Evolutionary conservation across 2,888 invertebrate genomes (phyloP).

Genomic region (Hedychridium roseum): DNA sequence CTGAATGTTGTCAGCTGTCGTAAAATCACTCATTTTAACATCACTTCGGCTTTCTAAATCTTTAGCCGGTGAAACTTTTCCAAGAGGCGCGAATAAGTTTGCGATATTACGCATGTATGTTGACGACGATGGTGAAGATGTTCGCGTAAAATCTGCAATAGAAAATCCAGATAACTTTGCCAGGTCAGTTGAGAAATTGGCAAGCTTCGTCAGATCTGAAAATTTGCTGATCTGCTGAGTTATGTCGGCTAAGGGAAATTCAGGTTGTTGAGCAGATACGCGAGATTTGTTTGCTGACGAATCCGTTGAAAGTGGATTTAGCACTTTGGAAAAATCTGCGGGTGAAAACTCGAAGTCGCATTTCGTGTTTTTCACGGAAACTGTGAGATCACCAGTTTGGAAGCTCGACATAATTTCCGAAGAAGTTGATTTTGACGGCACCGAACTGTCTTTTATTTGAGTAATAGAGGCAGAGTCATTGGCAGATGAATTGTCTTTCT

Average conservation of each 20-base stretch:
- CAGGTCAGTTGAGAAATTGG: slow-evolving; percentile 57
- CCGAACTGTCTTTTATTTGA: slow-evolving; percentile 33
- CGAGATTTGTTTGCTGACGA: slow-evolving; percentile 41
- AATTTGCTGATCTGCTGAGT: slow-evolving; percentile 57
- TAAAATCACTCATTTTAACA: slow-evolving; percentile 43
- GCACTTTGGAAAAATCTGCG: slow-evolving; percentile 51
- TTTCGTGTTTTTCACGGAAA: slow-evolving; percentile 57
- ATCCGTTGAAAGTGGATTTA: slow-evolving; percentile 44
- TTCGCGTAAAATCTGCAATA: slow-evolving; percentile 56
- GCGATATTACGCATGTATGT: slow-evolving; percentile 59
- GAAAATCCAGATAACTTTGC: slow-evolving; percentile 59
- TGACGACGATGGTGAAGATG: slow-evolving; percentile 49
- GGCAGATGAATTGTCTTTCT: slow-evolving; percentile 37
- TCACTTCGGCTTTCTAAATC: slow-evolving; percentile 47
- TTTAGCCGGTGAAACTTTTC: slow-evolving; percentile 45
- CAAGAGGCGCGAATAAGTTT: slow-evolving; percentile 55
- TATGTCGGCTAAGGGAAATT: slow-evolving; percentile 57
- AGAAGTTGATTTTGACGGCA: slow-evolving; percentile 20
- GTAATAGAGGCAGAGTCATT: slow-evolving; percentile 32
- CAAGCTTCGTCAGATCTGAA: slow-evolving; percentile 55
- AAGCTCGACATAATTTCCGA: slow-evolving; percentile 55
- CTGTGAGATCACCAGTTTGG: slow-evolving; percentile 58
- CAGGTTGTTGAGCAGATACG: slow-evolving; percentile 38
- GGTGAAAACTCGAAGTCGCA: slow-evolving; percentile 54
- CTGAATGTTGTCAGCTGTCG: slow-evolving; percentile 39